These are phyloP conservation scores for Kobus ellipsiprymnus DNA, from an alignment of 2,113 vertebrate species.

Conservation along the genomic window DNA sequence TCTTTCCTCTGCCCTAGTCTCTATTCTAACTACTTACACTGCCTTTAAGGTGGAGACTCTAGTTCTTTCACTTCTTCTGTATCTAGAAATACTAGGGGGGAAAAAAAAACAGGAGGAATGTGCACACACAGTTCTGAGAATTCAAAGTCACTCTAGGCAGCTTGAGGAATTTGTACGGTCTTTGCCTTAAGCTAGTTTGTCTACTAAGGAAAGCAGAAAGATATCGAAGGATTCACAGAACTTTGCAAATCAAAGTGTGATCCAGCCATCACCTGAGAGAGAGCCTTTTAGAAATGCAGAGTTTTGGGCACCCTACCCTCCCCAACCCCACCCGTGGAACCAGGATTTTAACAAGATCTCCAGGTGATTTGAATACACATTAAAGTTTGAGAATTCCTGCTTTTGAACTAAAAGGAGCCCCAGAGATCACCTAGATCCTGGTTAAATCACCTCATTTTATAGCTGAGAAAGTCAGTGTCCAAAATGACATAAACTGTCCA, in stretches of 20 bases:
- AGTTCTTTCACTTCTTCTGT: neutral
- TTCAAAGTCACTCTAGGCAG: neutral
- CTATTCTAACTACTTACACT: neutral
- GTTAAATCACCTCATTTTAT: neutral
- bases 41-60: neutral
- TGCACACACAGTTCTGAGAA: neutral
- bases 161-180: neutral
- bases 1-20: neutral
- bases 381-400: neutral
- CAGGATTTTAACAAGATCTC: neutral
- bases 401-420: neutral
- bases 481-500: neutral
- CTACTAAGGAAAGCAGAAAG: neutral
- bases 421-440: neutral
- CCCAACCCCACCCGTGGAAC: neutral
- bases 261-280: neutral
- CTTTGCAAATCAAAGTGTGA: neutral
- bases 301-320: neutral
- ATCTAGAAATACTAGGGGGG: neutral
- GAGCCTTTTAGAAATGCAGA: neutral
- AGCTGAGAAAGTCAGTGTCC: neutral
- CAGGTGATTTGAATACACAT: neutral
- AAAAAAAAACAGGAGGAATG: neutral
- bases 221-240: neutral
- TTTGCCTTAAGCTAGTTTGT: neutral